phyloP scores from a whole-genome alignment of 2,888 invertebrate genomes.

The Hofmannophila pseudospretella region DNA sequence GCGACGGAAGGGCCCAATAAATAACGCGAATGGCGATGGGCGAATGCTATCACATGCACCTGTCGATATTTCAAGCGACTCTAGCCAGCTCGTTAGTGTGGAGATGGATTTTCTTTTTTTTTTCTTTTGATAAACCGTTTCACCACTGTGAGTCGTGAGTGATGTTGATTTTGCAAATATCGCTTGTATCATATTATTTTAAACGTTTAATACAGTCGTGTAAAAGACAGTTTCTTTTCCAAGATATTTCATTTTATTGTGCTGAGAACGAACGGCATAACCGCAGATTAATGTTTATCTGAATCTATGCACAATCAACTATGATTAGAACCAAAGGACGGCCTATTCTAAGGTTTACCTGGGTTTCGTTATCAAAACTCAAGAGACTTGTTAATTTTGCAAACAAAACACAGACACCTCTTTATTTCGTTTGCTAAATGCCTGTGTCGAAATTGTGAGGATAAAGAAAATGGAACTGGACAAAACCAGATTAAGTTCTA shows the following conservation, averaged over 20 bases:
- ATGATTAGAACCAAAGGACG: not conserved
- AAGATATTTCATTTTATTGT: too few species aligned
- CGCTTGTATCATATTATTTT: not conserved
- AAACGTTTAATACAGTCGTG: not conserved
- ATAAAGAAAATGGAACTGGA: not conserved
- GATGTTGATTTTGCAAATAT: too few species aligned
- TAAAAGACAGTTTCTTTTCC: too few species aligned
- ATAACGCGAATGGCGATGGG: constrained; percentile 53
- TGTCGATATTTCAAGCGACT: constrained; percentile 54
- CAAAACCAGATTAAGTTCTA: constrained; percentile 1
- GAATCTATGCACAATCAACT: not conserved
- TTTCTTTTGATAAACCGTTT: too few species aligned
- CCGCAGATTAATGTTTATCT: too few species aligned
- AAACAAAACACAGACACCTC: not conserved
- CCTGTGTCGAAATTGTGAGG: not conserved
- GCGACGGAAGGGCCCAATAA: constrained; percentile 47
- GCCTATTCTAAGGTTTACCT: not conserved
- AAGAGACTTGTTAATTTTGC: not conserved
- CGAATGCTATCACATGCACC: constrained; percentile 63
- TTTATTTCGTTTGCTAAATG: not conserved
- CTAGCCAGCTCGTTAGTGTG: constrained; percentile 19
- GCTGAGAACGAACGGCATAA: too few species aligned
- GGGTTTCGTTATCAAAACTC: not conserved
- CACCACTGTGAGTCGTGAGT: too few species aligned
- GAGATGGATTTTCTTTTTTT: constrained; percentile 28